Evolutionary conservation across 2,113 vertebrate species (phyloP).

Genomic region (Rhineura floridana): DNA sequence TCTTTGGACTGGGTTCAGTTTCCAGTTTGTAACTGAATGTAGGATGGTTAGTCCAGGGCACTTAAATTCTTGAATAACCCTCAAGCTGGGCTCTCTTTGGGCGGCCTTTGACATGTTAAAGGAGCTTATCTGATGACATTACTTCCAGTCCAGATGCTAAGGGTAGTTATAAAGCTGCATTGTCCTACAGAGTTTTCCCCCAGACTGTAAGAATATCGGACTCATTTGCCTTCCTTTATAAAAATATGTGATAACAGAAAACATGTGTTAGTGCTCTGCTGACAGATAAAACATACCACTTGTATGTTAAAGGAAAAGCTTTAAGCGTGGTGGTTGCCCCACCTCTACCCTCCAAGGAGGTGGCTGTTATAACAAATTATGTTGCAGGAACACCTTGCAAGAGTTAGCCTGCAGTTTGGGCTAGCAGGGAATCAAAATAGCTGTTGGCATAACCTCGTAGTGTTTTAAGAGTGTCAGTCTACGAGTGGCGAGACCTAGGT

Average conservation of each 20-base stretch:
- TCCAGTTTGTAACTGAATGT: conserved; percentile 49
- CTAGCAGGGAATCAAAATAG: too few species aligned
- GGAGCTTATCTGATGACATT: conserved; percentile 22
- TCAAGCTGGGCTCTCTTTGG: conserved; percentile 22
- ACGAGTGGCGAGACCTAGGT: too few species aligned
- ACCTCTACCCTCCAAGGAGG: too few species aligned
- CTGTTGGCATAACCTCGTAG: too few species aligned
- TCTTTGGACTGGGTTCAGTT: conserved; percentile 47
- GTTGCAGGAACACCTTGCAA: too few species aligned
- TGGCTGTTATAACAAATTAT: too few species aligned
- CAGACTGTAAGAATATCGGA: background rate
- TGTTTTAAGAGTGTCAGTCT: too few species aligned
- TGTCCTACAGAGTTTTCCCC: background rate
- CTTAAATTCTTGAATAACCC: conserved; percentile 45
- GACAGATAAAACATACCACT: background rate
- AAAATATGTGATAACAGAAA: background rate
- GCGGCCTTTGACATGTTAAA: conserved; percentile 25
- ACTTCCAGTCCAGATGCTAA: conserved; percentile 39
- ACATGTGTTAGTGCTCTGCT: background rate
- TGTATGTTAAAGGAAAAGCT: too few species aligned
- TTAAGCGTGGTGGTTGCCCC: too few species aligned
- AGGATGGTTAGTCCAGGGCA: conserved; percentile 25
- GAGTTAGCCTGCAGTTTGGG: too few species aligned
- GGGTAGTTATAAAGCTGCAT: background rate
- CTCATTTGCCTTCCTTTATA: background rate